A percentile compares a stretch with the other conserved stretches of the same genome.
phyloP scores from a whole-genome alignment of 2,113 vertebrate species.

The Chamaea fasciata region DNA sequence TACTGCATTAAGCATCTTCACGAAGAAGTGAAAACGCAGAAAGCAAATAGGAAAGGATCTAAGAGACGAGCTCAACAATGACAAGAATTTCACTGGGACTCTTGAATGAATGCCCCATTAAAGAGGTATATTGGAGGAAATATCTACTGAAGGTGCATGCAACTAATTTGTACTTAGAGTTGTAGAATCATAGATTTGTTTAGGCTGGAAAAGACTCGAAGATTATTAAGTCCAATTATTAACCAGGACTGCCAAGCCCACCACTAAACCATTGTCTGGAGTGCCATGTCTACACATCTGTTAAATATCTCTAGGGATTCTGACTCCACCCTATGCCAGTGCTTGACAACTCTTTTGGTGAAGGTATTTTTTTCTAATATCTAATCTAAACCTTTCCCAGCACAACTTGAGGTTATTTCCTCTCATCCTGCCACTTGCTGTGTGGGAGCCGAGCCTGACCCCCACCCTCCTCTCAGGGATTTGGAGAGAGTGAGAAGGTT shows the following conservation, averaged over 20 bases:
- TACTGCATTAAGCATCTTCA: constrained; percentile 73
- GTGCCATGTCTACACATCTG: not conserved
- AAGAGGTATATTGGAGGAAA: not conserved
- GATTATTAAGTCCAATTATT: not conserved
- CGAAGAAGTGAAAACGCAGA: constrained; percentile 59
- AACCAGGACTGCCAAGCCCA: not conserved
- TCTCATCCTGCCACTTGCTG: not conserved
- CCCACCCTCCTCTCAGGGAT: not conserved
- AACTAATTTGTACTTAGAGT: not conserved
- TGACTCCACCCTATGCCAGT: not conserved
- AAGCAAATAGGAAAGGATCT: constrained; percentile 58
- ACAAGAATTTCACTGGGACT: constrained; percentile 20
- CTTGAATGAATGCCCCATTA: not conserved
- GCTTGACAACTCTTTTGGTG: not conserved
- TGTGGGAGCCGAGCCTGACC: not conserved
- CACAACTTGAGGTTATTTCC: not conserved
- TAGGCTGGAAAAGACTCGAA: not conserved
- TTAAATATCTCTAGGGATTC: not conserved
- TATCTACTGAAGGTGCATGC: not conserved
- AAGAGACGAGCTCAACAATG: constrained; percentile 4
- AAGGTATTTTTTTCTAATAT: not conserved
- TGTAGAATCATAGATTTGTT: not conserved
- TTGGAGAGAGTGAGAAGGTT: not conserved
- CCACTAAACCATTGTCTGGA: not conserved
- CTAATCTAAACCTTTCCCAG: not conserved